Conservation (phyloP, 30 jellyfish, hydroid and myxozoan genomes). For the Hydra vulgaris region DNA sequence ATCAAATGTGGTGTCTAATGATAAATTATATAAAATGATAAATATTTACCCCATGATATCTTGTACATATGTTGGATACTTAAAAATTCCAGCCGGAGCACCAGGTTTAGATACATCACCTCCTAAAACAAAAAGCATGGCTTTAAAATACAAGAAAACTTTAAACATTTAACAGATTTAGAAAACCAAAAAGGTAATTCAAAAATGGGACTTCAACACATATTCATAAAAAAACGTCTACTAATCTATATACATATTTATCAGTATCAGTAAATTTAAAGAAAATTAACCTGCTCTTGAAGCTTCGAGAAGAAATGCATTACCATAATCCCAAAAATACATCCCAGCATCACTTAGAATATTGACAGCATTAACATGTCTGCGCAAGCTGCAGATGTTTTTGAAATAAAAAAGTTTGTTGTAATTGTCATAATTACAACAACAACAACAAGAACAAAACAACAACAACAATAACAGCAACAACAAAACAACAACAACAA, state of each 20-base stretch:
- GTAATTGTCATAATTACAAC: background rate
- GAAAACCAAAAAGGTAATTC: background rate
- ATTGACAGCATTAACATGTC: conserved; percentile 85
- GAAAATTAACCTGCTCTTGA: conserved; percentile 73
- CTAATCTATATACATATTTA: too few relatives aligned
- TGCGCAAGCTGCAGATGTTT: conserved; percentile 71
- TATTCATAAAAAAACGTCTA: too few relatives aligned
- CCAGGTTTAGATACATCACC: conserved; percentile 82
- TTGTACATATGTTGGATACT: conserved; percentile 95
- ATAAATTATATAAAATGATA: too few relatives aligned
- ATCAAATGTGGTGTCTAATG: too few relatives aligned
- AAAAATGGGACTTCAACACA: too few relatives aligned
- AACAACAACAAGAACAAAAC: too few relatives aligned
- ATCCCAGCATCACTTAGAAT: conserved; percentile 73
- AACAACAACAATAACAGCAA: too few relatives aligned
- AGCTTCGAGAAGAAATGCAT: conserved; percentile 86
- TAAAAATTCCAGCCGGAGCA: conserved; percentile 70
- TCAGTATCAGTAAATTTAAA: background rate
- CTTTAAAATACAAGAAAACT: background rate
- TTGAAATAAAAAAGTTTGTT: background rate
- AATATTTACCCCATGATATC: conserved; percentile 93
- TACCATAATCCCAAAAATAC: conserved; percentile 99
- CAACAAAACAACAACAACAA: too few relatives aligned
- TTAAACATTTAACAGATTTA: too few relatives aligned
- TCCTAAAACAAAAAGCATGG: conserved; percentile 25